A percentile compares a stretch with the other conserved stretches of the same genome.
Conservation (phyloP, 2,113 vertebrate genomes). For the Addax nasomaculatus region DNA sequence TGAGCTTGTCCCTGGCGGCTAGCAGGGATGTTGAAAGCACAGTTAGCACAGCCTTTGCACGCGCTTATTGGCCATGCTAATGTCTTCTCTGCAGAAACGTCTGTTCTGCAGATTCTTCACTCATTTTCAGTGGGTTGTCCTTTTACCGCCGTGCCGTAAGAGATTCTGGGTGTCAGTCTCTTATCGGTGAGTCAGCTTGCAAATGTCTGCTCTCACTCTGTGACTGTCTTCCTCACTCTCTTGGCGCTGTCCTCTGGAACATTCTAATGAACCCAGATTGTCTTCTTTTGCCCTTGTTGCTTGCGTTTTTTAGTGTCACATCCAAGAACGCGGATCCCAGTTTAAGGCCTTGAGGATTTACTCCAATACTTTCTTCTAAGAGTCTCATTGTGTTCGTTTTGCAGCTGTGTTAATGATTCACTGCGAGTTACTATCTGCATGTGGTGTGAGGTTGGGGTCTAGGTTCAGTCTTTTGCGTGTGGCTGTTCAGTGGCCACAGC, state of each 20-base stretch:
- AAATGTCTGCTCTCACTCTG: not conserved
- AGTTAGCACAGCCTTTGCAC: not conserved
- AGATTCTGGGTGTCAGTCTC: too few relatives aligned
- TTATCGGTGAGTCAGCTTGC: not conserved
- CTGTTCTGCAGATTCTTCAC: not conserved
- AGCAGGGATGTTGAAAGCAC: accelerated
- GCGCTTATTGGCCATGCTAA: not conserved
- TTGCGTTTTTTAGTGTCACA: not conserved
- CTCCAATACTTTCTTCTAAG: not conserved
- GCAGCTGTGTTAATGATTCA: accelerated
- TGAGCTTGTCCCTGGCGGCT: accelerated
- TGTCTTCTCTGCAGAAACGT: too few relatives aligned
- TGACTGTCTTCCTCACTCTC: not conserved
- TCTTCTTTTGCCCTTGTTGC: not conserved
- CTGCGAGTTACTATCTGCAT: not conserved
- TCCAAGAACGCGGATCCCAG: not conserved
- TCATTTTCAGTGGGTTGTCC: not conserved
- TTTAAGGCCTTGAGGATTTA: not conserved
- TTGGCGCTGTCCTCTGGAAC: not conserved
- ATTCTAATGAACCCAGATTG: not conserved
- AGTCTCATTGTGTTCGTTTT: not conserved
- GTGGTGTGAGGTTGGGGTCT: not conserved
- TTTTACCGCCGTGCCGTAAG: accelerated
- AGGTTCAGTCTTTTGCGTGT: accelerated
- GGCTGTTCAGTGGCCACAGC: accelerated